These are phyloP conservation scores for Phasia obesa DNA, from an alignment of 2,888 invertebrate genomes.

Conservation along the genomic window DNA sequence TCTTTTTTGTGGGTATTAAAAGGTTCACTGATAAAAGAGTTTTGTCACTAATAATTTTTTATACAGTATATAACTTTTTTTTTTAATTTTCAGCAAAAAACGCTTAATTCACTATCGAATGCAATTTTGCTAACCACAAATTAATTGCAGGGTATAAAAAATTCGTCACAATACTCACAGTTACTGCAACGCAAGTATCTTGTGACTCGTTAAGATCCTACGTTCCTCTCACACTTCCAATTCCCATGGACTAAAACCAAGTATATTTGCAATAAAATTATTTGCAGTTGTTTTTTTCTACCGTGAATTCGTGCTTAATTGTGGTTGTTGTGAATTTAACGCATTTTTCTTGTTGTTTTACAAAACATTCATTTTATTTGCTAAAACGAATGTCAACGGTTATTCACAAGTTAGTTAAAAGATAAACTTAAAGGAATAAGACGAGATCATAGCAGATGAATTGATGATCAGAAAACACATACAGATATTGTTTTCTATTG, in stretches of 20 bases:
- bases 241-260: background rate
- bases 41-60: too few species aligned
- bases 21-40: too few species aligned
- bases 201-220: too few species aligned
- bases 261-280: slow-evolving; percentile 31
- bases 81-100: too few species aligned
- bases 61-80: too few species aligned
- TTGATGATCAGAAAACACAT: slow-evolving; percentile 41
- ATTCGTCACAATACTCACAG: background rate
- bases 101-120: too few species aligned
- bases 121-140: too few species aligned
- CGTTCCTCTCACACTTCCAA: background rate
- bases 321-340: slow-evolving; percentile 78
- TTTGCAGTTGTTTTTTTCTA: slow-evolving; percentile 28
- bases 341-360: slow-evolving; percentile 59
- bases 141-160: background rate
- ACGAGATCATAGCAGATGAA: slow-evolving; percentile 33
- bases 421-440: slow-evolving; percentile 27
- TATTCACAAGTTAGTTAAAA: slow-evolving; percentile 57
- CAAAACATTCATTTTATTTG: slow-evolving; percentile 37
- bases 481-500: background rate
- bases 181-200: background rate
- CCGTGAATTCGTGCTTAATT: slow-evolving; percentile 78
- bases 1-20: too few species aligned
- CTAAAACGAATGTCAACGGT: slow-evolving; percentile 66